Base-by-base conservation (phyloP, 2,113 vertebrate species). In the Deroptyus accipitrinus region DNA sequence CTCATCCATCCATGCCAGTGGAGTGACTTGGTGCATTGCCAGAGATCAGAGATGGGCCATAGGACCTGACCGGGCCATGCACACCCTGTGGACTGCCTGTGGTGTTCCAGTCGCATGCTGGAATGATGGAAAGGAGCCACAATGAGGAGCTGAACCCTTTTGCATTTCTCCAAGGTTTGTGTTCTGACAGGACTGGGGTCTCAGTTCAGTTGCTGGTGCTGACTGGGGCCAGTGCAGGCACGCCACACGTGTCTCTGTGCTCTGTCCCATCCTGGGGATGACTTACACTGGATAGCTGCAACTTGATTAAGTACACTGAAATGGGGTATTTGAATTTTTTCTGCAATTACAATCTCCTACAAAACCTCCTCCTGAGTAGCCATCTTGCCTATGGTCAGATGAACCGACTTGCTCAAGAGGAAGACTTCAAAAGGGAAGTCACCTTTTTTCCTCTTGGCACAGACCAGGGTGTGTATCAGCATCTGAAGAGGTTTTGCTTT, bases 201-300 rank as follows among this genome's bases (percentile, higher is more conserved):
- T 18, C 57, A 23, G 6, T 10, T 54, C 46, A 25, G 33, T 31
- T 0, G 0, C 46, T 61, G 77, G 17, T 27, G 4, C 17, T 64
- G 39, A 13, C 25, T 41, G 69, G 9, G 39, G 33, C 4, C 24
- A 2, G 7, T 5, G 25, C 64, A 64, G 24, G 27, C 16, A 3
- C 52, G 62, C 8, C 44, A 25, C 33, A 18, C 0, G 0, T 14
- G 10, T 33, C 67, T 30, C 42, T n/a, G 41, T 1, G 1, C 17
- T 54, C 33, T 42, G 52, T 35, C 67, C 49, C 42, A 23, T 28
- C 49, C 73, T 35, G 27, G 28, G 1, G 24, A 6, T 75, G 17
- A 72, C 78, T 51, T 41, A 25, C 0, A 4, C 74, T 19, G 25
- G 15, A 41, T 35, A 86, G 62, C 6, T 69, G 42, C 16, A 69